Evolutionary conservation across 2,888 invertebrate genomes (phyloP).

Genomic region (Nomada lathburiana): DNA sequence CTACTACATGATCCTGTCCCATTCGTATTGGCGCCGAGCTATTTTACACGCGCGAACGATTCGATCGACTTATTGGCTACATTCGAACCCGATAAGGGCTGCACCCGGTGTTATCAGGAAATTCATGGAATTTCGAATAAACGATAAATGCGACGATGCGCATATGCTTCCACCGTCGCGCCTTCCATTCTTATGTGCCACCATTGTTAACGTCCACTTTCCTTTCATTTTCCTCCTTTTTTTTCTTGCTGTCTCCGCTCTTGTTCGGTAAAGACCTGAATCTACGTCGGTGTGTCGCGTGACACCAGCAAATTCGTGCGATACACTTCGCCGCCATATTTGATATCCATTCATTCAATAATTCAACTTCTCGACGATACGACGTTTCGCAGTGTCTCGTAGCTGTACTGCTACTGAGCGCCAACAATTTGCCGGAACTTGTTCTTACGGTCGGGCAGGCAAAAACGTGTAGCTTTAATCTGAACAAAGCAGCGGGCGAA

Average conservation of each 20-base stretch:
- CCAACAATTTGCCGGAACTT: background rate
- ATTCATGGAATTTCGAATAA: constrained; percentile 38
- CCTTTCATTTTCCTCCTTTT: background rate
- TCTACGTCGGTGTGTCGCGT: background rate
- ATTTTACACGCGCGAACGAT: constrained; percentile 58
- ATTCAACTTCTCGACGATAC: no score
- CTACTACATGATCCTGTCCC: background rate
- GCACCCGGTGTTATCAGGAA: constrained; percentile 44
- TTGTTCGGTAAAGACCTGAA: background rate
- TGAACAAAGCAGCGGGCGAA: background rate
- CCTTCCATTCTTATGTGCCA: background rate
- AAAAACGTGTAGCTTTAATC: background rate
- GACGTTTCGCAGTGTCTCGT: no score
- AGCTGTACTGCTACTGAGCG: no score
- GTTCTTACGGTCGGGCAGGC: background rate
- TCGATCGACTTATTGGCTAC: constrained; percentile 53
- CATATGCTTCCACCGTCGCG: background rate
- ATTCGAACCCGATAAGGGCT: constrained; percentile 44
- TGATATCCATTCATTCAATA: no score
- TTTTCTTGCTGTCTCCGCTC: background rate
- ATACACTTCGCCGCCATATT: no score
- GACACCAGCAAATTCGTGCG: no score
- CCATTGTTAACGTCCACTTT: background rate
- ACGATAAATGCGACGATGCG: background rate
- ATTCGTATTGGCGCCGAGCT: constrained; percentile 18